Evolutionary conservation across 2,113 vertebrate species (phyloP), one percentile per base, ranked within the genome.

Genomic region (Leptobrachium leishanense): DNA sequence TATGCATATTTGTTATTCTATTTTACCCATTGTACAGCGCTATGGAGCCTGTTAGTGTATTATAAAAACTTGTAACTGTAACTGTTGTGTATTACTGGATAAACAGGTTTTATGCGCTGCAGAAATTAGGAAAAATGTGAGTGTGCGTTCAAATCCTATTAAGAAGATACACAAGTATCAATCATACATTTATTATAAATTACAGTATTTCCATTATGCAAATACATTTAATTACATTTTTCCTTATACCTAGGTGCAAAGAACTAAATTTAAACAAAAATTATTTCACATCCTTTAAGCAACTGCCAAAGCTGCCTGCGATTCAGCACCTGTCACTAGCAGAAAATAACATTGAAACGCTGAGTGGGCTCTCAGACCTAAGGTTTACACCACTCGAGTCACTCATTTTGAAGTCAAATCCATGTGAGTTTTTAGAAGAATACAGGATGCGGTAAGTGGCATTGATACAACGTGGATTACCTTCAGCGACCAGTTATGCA

Each of bases 191-290:
- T 31, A 31, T 31, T 31, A 31, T 31, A 31, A 31, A 31, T 31
- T 31, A 31, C 4, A 50, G 4, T 50, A 8, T 50, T 50, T 50
- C 46, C 46, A 50, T 50, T 50, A 50, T 50, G 46, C 2, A 59
- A 59, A 59, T 59, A 59, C 13, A 15, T 59, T 59, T 11, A 59
- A 59, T 59, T 59, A 59, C 59, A 11, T 12, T 54, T 79, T 79
- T 91, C 84, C 68, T 87, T 6, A 82, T 81, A 82, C 71, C 44
- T 89, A 98, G 96, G 86, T 98, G 96, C 93, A 94, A 89, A 91
- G 90, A 93, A 88, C 90, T 98, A 86, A 97, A 98, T 86, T 89
- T 96, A 88, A 95, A 91, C 86, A 93, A 86, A 88, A 99, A 98
- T 87, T 88, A 93, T 88, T 91, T 98, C 87, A 94, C 89, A 83